Evolutionary conservation across 2,888 invertebrate species (phyloP).

Genomic region (Helicoverpa assulta): DNA sequence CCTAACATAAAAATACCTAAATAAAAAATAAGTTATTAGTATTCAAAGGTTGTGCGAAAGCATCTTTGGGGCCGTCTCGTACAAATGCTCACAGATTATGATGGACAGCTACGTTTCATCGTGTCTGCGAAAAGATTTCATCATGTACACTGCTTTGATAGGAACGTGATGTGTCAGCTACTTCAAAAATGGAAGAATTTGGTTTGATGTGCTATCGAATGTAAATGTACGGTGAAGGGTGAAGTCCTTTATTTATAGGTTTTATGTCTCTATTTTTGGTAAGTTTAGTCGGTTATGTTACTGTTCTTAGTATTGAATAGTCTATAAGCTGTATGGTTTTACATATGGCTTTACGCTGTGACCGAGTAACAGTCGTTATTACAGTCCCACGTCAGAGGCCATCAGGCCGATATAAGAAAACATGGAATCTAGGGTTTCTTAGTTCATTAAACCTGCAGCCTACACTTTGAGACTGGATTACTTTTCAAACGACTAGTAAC

Average conservation of each 20-base stretch:
- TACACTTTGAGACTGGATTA: too few relatives aligned
- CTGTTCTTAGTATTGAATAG: too few relatives aligned
- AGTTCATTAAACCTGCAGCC: too few relatives aligned
- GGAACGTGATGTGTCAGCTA: constrained; percentile 57
- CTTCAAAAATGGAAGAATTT: constrained; percentile 26
- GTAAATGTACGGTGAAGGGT: constrained; percentile 1
- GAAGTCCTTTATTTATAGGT: constrained; percentile 19
- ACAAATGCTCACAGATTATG: constrained; percentile 74
- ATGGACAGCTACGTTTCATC: constrained; percentile 69
- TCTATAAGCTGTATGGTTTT: too few relatives aligned
- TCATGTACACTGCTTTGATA: constrained; percentile 52
- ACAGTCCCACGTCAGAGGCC: too few relatives aligned
- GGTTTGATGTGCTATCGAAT: constrained; percentile 26
- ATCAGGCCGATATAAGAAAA: too few relatives aligned
- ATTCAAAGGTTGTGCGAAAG: constrained; percentile 61
- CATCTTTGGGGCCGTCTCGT: constrained; percentile 63
- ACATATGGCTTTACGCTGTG: too few relatives aligned
- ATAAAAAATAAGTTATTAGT: constrained; percentile 65
- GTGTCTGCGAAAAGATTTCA: constrained; percentile 62
- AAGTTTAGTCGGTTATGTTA: background rate
- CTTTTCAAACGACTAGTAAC: too few relatives aligned
- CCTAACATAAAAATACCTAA: constrained; percentile 52
- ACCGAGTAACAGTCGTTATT: too few relatives aligned
- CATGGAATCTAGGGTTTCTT: too few relatives aligned
- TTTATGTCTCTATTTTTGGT: background rate